Conservation (phyloP, 2,113 vertebrate genomes). For the Xenopus tropicalis region DNA sequence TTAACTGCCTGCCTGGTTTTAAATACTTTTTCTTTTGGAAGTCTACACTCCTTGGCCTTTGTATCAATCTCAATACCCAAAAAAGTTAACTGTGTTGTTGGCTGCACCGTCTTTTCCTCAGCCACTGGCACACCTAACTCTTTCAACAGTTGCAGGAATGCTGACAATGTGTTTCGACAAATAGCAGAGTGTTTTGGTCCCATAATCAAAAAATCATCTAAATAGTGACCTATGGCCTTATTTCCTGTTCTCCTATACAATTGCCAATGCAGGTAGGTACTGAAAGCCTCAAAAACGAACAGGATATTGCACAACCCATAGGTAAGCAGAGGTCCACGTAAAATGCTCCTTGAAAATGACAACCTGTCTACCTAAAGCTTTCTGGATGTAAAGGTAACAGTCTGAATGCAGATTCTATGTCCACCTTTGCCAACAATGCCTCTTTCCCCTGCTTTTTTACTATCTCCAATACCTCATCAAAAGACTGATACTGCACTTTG, state of each 20-base stretch:
- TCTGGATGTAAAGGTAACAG: not conserved
- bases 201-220: not conserved
- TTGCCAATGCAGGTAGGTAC: not conserved
- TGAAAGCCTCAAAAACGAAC: not conserved
- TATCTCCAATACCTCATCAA: not conserved
- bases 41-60: not conserved
- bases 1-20: not conserved
- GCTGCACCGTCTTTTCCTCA: not conserved
- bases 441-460: not conserved
- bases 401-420: not conserved
- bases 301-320: conserved; percentile 5
- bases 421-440: not conserved
- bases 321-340: not conserved
- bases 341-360: not conserved
- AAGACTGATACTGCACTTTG: not conserved
- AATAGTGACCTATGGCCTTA: not conserved
- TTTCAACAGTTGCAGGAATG: no score
- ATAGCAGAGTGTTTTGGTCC: not conserved
- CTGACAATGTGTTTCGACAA: not conserved
- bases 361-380: not conserved
- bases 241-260: not conserved
- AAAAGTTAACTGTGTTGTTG: not conserved
- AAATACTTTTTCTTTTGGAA: not conserved
- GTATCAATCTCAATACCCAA: not conserved
- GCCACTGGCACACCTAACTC: not conserved